Percentiles rank a stretch among this genome's conserved stretches.
phyloP scores from a whole-genome alignment of 2,888 invertebrate genomes.

The Tortrix viridana region DNA sequence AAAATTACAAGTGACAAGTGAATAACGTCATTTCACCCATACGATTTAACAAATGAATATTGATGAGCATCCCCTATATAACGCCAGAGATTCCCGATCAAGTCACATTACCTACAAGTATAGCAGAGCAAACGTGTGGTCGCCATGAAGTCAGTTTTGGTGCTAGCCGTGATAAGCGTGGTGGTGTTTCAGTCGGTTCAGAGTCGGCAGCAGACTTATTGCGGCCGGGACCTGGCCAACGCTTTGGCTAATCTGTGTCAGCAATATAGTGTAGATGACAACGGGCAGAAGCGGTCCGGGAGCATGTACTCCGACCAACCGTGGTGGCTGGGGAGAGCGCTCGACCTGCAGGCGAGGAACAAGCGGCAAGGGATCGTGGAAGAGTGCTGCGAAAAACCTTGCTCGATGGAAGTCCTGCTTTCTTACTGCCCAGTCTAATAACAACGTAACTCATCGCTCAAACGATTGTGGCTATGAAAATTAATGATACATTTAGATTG shows the following conservation, averaged over 20 bases:
- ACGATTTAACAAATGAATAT: conserved; percentile 10
- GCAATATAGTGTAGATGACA: background rate
- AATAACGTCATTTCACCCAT: conserved; percentile 1
- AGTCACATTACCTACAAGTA: conserved; percentile 1
- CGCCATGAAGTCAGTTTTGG: conserved; percentile 13
- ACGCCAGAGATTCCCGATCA: background rate
- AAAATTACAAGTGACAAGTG: conserved; percentile 16
- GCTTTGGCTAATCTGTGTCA: conserved; percentile 5
- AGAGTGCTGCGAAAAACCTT: conserved; percentile 20
- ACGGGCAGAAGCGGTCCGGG: conserved; percentile 1
- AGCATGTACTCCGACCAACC: background rate
- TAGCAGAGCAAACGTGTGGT: background rate
- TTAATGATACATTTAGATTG: background rate
- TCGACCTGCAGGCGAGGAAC: background rate
- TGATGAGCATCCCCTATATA: conserved; percentile 21
- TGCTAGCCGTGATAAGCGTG: conserved; percentile 3
- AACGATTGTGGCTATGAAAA: too few relatives aligned
- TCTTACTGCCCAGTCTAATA: conserved; percentile 7
- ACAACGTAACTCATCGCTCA: too few relatives aligned
- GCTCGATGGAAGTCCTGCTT: background rate
- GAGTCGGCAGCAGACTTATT: conserved; percentile 2
- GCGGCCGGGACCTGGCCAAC: conserved; percentile 12
- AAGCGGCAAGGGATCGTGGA: conserved; percentile 16
- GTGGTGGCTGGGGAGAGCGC: conserved; percentile 6
- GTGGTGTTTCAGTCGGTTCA: conserved; percentile 1